Conservation (phyloP, 2,113 vertebrate species). For the Daboia siamensis region DNA sequence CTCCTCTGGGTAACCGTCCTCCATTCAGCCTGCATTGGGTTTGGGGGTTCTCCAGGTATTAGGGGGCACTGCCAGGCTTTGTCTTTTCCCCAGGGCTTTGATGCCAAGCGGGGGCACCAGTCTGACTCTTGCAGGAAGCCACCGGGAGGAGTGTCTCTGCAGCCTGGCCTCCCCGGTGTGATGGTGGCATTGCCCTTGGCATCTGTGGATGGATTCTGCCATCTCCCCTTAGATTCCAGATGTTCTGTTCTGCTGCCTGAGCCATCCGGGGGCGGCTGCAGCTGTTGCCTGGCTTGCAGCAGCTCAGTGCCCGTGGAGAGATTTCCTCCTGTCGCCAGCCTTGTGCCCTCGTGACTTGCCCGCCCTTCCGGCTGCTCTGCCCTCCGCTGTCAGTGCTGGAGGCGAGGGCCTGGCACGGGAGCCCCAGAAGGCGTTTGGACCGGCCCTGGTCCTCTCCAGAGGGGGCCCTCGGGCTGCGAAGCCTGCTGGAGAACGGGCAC, state of each 20-base stretch:
- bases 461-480: not conserved
- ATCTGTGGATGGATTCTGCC: not conserved
- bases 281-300: not conserved
- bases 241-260: not conserved
- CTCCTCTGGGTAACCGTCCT: not conserved
- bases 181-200: not conserved
- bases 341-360: not conserved
- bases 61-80: too few relatives aligned
- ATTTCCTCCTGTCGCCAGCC: not conserved
- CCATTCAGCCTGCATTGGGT: not conserved
- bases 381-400: not conserved
- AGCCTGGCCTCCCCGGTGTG: not conserved
- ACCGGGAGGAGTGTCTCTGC: not conserved
- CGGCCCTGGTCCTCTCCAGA: not conserved
- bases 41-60: too few relatives aligned
- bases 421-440: not conserved
- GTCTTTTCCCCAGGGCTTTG: too few relatives aligned
- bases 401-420: not conserved
- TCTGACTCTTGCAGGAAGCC: too few relatives aligned
- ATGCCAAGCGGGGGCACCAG: too few relatives aligned
- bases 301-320: not conserved
- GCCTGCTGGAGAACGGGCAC: not conserved
- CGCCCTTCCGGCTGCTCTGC: not conserved
- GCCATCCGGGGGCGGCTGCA: not conserved
- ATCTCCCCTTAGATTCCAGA: not conserved